Evolutionary conservation across 1,140 invertebrate genomes (phyloP).

Genomic region (Heliconius melpomene): DNA sequence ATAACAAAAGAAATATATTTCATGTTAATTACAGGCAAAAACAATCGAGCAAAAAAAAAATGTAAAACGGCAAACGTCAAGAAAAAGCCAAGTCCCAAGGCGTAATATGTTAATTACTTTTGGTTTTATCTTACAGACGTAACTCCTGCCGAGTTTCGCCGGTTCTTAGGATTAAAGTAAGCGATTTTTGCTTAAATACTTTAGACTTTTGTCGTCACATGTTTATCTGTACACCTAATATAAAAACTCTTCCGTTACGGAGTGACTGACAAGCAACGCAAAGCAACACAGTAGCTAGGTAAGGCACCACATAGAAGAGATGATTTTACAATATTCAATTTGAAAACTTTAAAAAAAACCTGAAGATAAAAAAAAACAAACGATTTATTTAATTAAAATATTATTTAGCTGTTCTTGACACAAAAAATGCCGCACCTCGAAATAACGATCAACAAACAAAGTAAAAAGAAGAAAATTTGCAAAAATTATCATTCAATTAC

Average conservation of each 20-base stretch:
- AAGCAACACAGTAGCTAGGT: too few species aligned
- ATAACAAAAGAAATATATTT: too few species aligned
- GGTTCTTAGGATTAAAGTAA: background rate
- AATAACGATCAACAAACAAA: background rate
- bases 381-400: background rate
- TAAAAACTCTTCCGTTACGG: too few species aligned
- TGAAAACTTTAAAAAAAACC: too few species aligned
- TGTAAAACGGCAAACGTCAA: background rate
- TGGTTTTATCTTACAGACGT: background rate
- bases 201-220: background rate
- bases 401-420: background rate
- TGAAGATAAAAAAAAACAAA: background rate
- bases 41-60: background rate
- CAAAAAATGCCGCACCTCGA: background rate
- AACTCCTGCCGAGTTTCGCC: background rate
- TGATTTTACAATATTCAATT: too few species aligned
- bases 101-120: slow-evolving; percentile 13
- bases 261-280: too few species aligned
- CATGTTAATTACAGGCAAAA: background rate
- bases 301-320: too few species aligned
- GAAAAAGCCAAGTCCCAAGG: background rate
- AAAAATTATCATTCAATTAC: slow-evolving; percentile 21
- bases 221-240: too few species aligned
- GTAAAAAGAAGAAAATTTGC: background rate
- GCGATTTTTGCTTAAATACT: background rate